phyloP scores from a whole-genome alignment of 2,888 invertebrate species.

The Metopia argyrocephala region DNA sequence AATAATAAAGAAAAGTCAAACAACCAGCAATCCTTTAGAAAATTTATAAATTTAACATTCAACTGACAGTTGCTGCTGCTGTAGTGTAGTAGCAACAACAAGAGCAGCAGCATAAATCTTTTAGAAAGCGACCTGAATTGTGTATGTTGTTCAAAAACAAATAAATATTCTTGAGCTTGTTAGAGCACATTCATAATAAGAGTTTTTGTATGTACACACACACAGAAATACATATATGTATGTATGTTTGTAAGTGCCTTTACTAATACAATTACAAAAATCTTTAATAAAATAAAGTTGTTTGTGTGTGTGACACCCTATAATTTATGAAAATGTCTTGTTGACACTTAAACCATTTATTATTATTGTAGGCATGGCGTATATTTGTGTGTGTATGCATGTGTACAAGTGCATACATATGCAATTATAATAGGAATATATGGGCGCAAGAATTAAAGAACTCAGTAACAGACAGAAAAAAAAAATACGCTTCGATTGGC shows the following conservation, averaged over 20 bases:
- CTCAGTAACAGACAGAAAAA: too few relatives aligned
- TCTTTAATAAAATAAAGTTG: constrained; percentile 26
- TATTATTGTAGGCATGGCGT: background rate
- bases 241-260: background rate
- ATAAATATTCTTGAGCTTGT: background rate
- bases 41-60: constrained; percentile 51
- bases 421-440: background rate
- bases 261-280: background rate
- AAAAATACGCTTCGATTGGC: too few relatives aligned
- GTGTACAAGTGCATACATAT: background rate
- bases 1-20: constrained; percentile 19
- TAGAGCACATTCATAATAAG: too few relatives aligned
- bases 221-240: background rate
- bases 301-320: constrained; percentile 30
- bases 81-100: too few relatives aligned
- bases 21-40: constrained; percentile 23
- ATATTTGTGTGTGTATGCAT: background rate
- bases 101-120: constrained; percentile 44
- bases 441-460: background rate
- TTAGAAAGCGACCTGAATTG: constrained; percentile 17
- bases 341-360: constrained; percentile 40
- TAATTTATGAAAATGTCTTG: constrained; percentile 53
- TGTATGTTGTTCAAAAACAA: constrained; percentile 2
- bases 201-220: background rate
- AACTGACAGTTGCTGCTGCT: constrained; percentile 50